These are phyloP conservation scores for Nemurella pictetii DNA, from an alignment of 2,888 invertebrate species.

Conservation along the genomic window DNA sequence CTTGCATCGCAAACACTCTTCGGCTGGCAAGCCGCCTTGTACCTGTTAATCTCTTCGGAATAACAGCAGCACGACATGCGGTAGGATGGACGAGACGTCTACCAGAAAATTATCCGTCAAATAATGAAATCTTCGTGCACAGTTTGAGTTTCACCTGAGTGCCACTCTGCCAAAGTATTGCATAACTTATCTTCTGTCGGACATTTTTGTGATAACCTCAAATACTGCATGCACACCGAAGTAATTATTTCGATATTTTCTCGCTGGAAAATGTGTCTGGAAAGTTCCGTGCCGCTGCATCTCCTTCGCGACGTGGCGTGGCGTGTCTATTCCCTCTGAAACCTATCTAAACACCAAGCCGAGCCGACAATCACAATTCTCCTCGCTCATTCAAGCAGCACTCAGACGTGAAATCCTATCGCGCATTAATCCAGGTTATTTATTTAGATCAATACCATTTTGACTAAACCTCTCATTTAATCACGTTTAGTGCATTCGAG, in stretches of 20 bases:
- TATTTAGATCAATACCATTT: constrained; percentile 7
- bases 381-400: not conserved
- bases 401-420: not conserved
- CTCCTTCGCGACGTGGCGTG: not conserved
- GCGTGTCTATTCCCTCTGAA: not conserved
- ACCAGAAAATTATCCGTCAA: not conserved
- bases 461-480: constrained; percentile 6
- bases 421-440: not conserved
- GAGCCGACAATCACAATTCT: not conserved
- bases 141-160: not conserved
- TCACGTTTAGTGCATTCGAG: constrained; percentile 5
- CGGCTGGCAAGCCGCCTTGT: not conserved
- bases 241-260: not conserved
- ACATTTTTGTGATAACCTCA: not conserved
- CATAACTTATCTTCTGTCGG: not conserved
- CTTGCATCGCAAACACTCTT: not conserved
- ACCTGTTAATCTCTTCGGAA: not conserved
- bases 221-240: not conserved
- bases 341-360: not conserved
- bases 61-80: not conserved
- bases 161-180: not conserved
- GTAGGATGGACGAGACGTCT: not conserved
- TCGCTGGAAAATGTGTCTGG: not conserved
- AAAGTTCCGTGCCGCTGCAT: not conserved
- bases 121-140: not conserved